Evolutionary conservation across 2,113 vertebrate species (phyloP), one percentile per base, ranked within the genome.

Genomic region (Coracopsis vasa): DNA sequence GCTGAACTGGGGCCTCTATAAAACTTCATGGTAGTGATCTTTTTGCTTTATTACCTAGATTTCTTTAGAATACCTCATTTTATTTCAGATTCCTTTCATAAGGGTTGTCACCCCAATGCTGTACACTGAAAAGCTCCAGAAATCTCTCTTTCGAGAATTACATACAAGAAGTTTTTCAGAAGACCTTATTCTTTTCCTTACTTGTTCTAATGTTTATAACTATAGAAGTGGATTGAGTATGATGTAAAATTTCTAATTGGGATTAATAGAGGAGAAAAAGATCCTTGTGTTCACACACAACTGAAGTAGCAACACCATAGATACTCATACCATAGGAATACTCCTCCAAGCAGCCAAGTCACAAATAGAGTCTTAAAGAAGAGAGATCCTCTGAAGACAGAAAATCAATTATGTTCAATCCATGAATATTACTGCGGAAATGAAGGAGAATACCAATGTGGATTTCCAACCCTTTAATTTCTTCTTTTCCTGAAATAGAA

Each of bases 381-480:
- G 53, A 74, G 75, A 48, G 72, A 90, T 54, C 60, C 58, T 92
- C 13, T 50, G 35, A 79, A 96, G 93, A 96, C 95, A 97, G 92
- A 91, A 97, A 97, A 96, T 96, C 94, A 92, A 41, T 97, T 88
- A 70, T 75, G 72, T 92, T 92, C 85, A 84, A 95, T 92, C 96
- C 69, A 11, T 94, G 89, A 97, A 91, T 92, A 51, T 94, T 94
- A 88, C 95, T 94, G 64, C 94, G 90, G 94, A 86, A 97, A 94
- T 87, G 88, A 95, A 94, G 87, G 65, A 77, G 77, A 90, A 84
- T 77, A 73, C 96, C 94, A 92, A 23, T 84, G 92, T 47, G 80
- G 87, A 90, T 96, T 97, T 95, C 85, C 83, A 97, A 91, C 90
- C 70, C 80, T 97, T 97, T 97, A 81, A 95, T 97, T 97, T 96